Base-by-base conservation (phyloP, 1,140 invertebrate genomes). In the Chlorops oryzae region DNA sequence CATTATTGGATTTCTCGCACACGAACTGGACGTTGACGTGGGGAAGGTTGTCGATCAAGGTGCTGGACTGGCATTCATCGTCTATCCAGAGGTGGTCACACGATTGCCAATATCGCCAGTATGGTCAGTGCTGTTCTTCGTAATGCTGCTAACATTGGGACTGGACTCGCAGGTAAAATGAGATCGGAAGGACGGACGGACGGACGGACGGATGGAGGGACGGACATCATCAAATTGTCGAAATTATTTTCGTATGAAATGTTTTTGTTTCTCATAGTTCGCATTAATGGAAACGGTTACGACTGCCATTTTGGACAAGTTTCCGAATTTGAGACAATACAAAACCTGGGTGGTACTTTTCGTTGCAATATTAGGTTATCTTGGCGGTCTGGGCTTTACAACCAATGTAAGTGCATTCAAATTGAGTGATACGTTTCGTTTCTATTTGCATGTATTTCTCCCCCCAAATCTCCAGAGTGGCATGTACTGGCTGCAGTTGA, bases 71-170 rank as follows among this genome's bases (percentile, higher is more conserved):
- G 88, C 88, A 2, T 92, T 91, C 61, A 87, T 90, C 50, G 88
- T 89, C 6, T 92, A 92, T 67, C 89, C 90, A 0, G 88, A 90
- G 71, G 88, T 88, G 24, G 85, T 92, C 3, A 81, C 87, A 0
- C 78, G 87, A 49, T 73, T 92, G 54, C 89, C 89, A 0, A 74
- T 88, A 4, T 83, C 88, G 2, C 87, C 87, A 1, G 71, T 92
- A 3, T 92, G 90, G 90, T 88, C 89, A 1, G 73, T 89, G 40
- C 73, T 92, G 0, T 92, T 93, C 75, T 93, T 93, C 68, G 78
- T 92, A 37, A 89, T 88, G 86, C 73, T 89, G 6, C 70, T 89
- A 20, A 88, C 86, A 0, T 73, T 89, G 23, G 86, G 86, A 7
- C 74, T 89, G 48, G 86, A 88, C 55, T 88, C 85, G 21, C 86